Conservation (phyloP, 2,113 vertebrate genomes). For the Glaucidium brasilianum region DNA sequence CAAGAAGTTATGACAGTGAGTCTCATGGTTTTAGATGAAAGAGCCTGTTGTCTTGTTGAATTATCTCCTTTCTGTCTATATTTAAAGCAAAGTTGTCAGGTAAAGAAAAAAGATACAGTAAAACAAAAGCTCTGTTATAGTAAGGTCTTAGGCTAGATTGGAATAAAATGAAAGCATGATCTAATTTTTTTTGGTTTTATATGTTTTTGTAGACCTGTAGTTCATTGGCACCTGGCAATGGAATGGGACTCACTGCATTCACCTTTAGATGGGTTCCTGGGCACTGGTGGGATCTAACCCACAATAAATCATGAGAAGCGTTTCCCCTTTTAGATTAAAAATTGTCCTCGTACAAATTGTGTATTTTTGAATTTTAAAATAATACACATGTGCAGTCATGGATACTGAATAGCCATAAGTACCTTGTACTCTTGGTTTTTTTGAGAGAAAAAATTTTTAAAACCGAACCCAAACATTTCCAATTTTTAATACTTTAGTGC, state of each 20-base stretch:
- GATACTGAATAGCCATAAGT: neutral
- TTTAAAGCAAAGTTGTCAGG: slow-evolving; percentile 21
- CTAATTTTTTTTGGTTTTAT: neutral
- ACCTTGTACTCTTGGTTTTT: neutral
- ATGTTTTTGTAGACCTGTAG: neutral
- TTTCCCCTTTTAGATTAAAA: neutral
- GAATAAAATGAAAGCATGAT: neutral
- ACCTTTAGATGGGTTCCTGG: neutral
- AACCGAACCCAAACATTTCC: neutral
- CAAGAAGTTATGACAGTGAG: neutral
- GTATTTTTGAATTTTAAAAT: neutral
- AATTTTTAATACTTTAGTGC: neutral
- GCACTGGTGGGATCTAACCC: neutral
- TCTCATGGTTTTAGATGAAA: slow-evolving; percentile 32
- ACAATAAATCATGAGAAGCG: neutral
- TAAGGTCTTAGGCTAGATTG: neutral
- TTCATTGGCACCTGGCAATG: neutral
- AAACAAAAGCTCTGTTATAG: slow-evolving; percentile 12
- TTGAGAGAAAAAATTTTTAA: neutral
- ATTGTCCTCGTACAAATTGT: neutral
- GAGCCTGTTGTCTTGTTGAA: slow-evolving; percentile 53
- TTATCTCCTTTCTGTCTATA: slow-evolving; percentile 31
- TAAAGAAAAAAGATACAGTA: neutral
- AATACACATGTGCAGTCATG: neutral
- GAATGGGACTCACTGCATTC: neutral